A percentile compares a stretch with the other conserved stretches of the same genome.
Evolutionary conservation across 2,113 vertebrate species (phyloP).

Genomic region (Gallinago paraguaiae): DNA sequence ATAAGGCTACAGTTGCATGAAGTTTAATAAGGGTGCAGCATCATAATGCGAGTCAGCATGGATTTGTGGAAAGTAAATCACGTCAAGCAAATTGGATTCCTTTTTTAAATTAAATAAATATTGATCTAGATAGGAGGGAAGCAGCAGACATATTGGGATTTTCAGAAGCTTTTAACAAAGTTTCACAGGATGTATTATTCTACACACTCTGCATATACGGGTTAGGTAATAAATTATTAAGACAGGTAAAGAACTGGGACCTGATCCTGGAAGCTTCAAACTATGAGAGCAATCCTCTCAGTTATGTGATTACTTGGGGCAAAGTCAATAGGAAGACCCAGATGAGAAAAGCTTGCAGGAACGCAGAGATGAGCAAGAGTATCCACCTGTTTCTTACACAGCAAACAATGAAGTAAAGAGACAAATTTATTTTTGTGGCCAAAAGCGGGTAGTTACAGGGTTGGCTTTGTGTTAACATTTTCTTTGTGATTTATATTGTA

Average conservation of each 20-base stretch:
- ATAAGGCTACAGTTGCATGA: constrained; percentile 6
- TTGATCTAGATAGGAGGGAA: constrained; percentile 60
- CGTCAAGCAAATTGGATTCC: constrained; percentile 69
- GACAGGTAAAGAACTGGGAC: constrained; percentile 4
- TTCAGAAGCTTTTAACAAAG: constrained; percentile 42
- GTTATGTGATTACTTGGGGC: not conserved
- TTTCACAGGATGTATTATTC: constrained; percentile 54
- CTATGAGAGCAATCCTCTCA: not conserved
- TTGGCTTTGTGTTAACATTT: not conserved
- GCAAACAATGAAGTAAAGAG: not conserved
- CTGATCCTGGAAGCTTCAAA: constrained; percentile 24
- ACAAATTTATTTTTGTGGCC: not conserved
- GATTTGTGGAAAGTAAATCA: constrained; percentile 64
- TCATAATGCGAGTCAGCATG: constrained; percentile 45
- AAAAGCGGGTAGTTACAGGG: not conserved
- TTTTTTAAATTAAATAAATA: constrained; percentile 73
- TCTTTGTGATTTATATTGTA: not conserved
- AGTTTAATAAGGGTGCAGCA: constrained; percentile 44
- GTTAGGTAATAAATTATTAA: constrained; percentile 50
- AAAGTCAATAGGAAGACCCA: not conserved
- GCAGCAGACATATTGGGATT: constrained; percentile 35
- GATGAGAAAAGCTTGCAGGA: not conserved
- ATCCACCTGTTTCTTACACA: not conserved
- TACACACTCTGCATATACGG: not conserved
- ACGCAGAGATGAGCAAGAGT: not conserved